Conservation (phyloP, 2,888 invertebrate species). For the Sicus ferrugineus region DNA sequence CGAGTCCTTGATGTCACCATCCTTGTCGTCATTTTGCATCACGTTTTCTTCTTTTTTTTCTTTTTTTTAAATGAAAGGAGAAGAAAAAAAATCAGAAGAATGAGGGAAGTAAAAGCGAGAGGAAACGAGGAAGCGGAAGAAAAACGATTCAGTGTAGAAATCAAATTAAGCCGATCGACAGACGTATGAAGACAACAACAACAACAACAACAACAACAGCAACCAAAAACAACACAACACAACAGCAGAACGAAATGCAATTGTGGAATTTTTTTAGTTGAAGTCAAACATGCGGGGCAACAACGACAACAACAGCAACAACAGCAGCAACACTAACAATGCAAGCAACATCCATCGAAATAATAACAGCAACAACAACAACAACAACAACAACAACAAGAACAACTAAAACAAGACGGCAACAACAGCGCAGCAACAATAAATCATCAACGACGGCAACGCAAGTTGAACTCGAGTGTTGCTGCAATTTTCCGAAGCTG, state of each 20-base stretch:
- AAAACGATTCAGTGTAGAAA: not conserved
- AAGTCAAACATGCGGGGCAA: not conserved
- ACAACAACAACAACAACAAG: not conserved
- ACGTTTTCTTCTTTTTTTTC: no score
- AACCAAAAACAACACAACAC: not conserved
- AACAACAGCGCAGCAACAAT: not conserved
- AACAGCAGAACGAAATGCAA: not conserved
- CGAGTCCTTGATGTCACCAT: no score
- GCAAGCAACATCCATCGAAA: not conserved
- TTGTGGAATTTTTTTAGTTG: not conserved
- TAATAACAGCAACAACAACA: not conserved
- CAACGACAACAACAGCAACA: no score
- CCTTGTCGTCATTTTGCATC: no score
- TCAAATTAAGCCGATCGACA: not conserved
- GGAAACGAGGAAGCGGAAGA: no score
- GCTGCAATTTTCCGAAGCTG: not conserved
- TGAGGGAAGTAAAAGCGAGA: no score
- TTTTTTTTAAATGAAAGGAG: no score
- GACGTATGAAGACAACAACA: no score
- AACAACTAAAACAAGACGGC: not conserved
- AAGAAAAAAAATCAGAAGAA: no score
- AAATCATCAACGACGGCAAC: not conserved
- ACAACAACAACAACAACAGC: not conserved
- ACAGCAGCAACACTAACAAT: not conserved
- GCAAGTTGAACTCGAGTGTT: not conserved